phyloP scores from a whole-genome alignment of 2,797 vertebrate genomes.

The Alca torda region DNA sequence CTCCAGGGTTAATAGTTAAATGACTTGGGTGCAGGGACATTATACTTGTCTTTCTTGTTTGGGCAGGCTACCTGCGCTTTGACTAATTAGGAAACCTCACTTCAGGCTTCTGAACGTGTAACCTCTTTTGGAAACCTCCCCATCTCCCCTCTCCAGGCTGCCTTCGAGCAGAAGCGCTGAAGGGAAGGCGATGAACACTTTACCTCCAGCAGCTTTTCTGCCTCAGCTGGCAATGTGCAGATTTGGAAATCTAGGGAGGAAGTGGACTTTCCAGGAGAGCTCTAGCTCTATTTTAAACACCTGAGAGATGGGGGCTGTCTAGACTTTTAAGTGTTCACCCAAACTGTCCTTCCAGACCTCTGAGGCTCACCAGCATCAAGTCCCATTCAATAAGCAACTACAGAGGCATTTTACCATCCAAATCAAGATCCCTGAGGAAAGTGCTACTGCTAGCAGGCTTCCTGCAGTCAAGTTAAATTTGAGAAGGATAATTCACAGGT shows the following conservation, averaged over 20 bases:
- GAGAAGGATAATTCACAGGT: slow-evolving; percentile 54
- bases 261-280: not conserved
- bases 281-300: not conserved
- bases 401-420: not conserved
- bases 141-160: not conserved
- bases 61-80: not conserved
- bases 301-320: not conserved
- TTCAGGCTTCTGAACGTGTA: not conserved
- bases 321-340: not conserved
- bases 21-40: slow-evolving; percentile 35
- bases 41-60: slow-evolving; percentile 56
- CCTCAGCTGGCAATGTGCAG: not conserved
- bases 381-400: not conserved
- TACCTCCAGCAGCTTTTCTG: not conserved
- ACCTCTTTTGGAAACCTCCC: not conserved
- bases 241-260: not conserved
- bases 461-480: slow-evolving; percentile 47
- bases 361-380: not conserved
- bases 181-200: accelerated
- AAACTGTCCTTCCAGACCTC: not conserved
- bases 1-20: slow-evolving; percentile 60
- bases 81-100: slow-evolving; percentile 33
- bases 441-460: not conserved
- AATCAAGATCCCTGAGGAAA: not conserved
- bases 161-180: not conserved